These are phyloP conservation scores for Yponomeuta plumbellus DNA, from an alignment of 2,888 invertebrate genomes.

Conservation along the genomic window DNA sequence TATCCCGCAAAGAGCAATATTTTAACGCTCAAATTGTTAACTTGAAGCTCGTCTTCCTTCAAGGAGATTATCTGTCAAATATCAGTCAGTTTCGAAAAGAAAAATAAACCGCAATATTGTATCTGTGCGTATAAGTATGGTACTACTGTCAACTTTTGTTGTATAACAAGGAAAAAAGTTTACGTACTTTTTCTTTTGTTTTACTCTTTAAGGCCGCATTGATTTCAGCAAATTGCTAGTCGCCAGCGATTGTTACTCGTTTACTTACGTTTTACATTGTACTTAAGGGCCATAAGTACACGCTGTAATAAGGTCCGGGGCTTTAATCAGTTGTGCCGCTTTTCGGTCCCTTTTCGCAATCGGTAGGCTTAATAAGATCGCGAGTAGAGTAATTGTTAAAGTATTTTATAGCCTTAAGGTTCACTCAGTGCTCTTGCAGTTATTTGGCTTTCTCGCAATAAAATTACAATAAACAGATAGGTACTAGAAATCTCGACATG, in stretches of 20 bases:
- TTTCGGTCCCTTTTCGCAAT: slow-evolving; percentile 32
- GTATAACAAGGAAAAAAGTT: not conserved
- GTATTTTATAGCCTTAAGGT: not conserved
- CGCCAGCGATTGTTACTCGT: slow-evolving; percentile 58
- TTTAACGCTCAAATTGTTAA: not conserved
- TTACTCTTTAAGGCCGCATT: slow-evolving; percentile 28
- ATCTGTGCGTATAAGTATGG: not conserved
- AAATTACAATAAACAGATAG: not conserved
- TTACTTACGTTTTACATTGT: slow-evolving; percentile 71
- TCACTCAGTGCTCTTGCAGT: not conserved
- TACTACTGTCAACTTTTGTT: not conserved
- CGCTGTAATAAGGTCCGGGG: slow-evolving; percentile 26
- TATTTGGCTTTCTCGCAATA: not conserved
- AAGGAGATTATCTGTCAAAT: not conserved
- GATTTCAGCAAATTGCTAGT: slow-evolving; percentile 69
- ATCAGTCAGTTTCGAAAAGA: not conserved
- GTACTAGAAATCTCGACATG: not conserved
- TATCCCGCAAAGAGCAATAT: not conserved
- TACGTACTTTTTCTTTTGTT: not conserved
- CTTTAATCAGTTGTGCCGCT: slow-evolving; percentile 62
- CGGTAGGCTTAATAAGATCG: slow-evolving; percentile 1
- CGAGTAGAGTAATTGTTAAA: slow-evolving; percentile 8
- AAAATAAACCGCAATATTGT: not conserved
- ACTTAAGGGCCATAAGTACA: slow-evolving; percentile 69
- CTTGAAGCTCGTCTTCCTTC: not conserved